Evolutionary conservation across 2,888 invertebrate species (phyloP).

Genomic region (Acanthococcus lagerstroemiae): DNA sequence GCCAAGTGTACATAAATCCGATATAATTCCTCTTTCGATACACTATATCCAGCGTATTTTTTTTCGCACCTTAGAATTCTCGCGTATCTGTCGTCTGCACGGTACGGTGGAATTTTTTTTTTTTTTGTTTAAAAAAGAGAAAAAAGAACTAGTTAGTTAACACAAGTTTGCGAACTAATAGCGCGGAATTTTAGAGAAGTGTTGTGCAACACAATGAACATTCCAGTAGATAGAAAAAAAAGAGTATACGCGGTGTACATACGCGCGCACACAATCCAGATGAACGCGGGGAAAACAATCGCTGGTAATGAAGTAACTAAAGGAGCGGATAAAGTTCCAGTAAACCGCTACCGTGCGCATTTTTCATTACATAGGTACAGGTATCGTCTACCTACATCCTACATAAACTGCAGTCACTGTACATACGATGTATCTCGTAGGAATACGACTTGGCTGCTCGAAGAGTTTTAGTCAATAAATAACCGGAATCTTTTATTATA

Average conservation of each 20-base stretch:
- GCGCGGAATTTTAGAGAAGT: not conserved
- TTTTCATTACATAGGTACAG: too few relatives aligned
- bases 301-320: constrained; percentile 24
- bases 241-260: not conserved
- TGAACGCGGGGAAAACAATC: constrained; percentile 25
- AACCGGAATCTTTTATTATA: too few relatives aligned
- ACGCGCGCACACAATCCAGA: too few relatives aligned
- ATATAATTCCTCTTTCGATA: too few relatives aligned
- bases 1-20: too few relatives aligned
- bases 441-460: too few relatives aligned
- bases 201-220: not conserved
- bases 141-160: not conserved
- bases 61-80: not conserved
- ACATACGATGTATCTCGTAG: too few relatives aligned
- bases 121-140: not conserved
- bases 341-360: constrained; percentile 17
- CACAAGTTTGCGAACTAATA: not conserved
- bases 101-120: not conserved
- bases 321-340: constrained; percentile 18
- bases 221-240: not conserved
- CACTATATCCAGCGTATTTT: too few relatives aligned
- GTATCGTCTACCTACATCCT: too few relatives aligned
- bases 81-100: too few relatives aligned
- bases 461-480: too few relatives aligned
- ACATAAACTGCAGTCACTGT: too few relatives aligned